phyloP scores from a whole-genome alignment of 2,113 vertebrate genomes.

The Takifugu flavidus region DNA sequence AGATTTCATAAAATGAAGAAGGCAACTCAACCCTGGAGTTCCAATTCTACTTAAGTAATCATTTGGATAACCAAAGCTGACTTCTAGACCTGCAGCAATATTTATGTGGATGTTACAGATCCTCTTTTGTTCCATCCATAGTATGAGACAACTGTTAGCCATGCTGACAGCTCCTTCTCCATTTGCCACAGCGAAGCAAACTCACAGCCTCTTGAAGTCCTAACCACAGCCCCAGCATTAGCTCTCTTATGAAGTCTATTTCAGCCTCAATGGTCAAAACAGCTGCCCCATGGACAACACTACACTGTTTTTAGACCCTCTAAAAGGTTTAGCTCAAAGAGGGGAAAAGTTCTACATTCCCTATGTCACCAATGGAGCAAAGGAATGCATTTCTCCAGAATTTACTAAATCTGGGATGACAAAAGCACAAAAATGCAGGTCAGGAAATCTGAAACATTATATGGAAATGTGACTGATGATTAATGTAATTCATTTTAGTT shows the following conservation, averaged over 20 bases:
- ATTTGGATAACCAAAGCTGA: slow-evolving; percentile 6
- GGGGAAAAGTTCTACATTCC: slow-evolving; percentile 58
- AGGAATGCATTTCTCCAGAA: slow-evolving; percentile 72
- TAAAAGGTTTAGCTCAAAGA: slow-evolving; percentile 59
- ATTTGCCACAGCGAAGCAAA: slow-evolving; percentile 52
- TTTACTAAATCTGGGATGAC: slow-evolving; percentile 52
- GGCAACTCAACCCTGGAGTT: neutral
- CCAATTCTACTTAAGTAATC: slow-evolving; percentile 11
- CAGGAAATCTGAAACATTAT: slow-evolving; percentile 16
- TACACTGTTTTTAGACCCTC: slow-evolving; percentile 65
- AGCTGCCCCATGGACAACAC: slow-evolving; percentile 64
- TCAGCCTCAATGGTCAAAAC: slow-evolving; percentile 66
- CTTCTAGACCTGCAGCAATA: slow-evolving; percentile 20
- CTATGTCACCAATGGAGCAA: slow-evolving; percentile 77
- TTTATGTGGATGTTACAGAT: slow-evolving; percentile 22
- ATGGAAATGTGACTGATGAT: neutral
- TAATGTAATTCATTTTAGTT: neutral
- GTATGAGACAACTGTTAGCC: slow-evolving; percentile 53
- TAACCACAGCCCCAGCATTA: slow-evolving; percentile 59
- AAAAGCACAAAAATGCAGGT: slow-evolving; percentile 35
- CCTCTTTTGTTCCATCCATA: slow-evolving; percentile 21
- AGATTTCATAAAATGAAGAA: slow-evolving; percentile 8
- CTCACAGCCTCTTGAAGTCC: slow-evolving; percentile 40
- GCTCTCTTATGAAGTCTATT: slow-evolving; percentile 69
- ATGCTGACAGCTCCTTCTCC: slow-evolving; percentile 69